Evolutionary conservation across 2,888 invertebrate genomes (phyloP).

Genomic region (Omphaloscelis lunosa): DNA sequence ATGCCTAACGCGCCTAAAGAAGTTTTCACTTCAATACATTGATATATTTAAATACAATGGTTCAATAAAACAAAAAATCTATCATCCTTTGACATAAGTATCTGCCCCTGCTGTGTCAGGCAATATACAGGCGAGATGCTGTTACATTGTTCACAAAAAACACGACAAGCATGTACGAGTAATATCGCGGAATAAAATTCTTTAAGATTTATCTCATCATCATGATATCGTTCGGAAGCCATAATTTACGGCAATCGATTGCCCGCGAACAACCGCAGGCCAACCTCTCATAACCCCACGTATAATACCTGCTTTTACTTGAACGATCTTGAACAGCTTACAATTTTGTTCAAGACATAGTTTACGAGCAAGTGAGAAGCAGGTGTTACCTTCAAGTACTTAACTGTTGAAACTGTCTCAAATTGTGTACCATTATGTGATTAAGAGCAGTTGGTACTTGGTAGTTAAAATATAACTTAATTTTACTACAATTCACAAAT

Average conservation of each 20-base stretch:
- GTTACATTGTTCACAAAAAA: too few species aligned
- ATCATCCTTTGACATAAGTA: too few species aligned
- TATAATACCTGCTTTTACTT: slow-evolving; percentile 20
- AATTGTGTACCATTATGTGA: slow-evolving; percentile 32
- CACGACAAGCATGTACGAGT: background rate
- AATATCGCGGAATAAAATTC: background rate
- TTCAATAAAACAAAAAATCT: too few species aligned
- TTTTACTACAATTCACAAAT: background rate
- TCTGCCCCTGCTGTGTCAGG: too few species aligned
- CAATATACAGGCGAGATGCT: too few species aligned
- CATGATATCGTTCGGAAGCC: slow-evolving; percentile 20
- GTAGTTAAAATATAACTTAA: background rate
- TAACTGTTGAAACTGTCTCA: slow-evolving; percentile 26
- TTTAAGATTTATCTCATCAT: slow-evolving; percentile 13
- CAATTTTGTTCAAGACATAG: slow-evolving; percentile 33
- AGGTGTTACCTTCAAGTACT: slow-evolving; percentile 33
- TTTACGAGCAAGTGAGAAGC: slow-evolving; percentile 34
- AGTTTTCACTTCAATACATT: too few species aligned
- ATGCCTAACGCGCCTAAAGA: too few species aligned
- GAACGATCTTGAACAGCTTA: slow-evolving; percentile 1
- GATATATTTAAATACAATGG: too few species aligned
- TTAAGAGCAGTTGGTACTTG: slow-evolving; percentile 18
- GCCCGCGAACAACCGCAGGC: slow-evolving; percentile 19
- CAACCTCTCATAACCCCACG: slow-evolving; percentile 37
- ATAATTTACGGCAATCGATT: slow-evolving; percentile 32